These are phyloP conservation scores for Rotaria sp. DNA, from an alignment of 2,888 invertebrate species.

Conservation along the genomic window DNA sequence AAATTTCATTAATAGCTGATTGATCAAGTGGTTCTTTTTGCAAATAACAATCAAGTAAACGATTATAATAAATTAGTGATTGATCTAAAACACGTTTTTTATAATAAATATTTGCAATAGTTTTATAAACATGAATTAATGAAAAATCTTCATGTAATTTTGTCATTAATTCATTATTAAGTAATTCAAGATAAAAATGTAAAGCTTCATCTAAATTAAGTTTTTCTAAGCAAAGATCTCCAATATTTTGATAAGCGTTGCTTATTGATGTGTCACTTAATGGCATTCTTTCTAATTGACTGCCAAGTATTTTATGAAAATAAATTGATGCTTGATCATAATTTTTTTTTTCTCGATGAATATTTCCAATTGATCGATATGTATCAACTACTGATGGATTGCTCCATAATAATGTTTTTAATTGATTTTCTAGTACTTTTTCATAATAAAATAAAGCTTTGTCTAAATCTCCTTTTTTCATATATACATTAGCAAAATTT, in stretches of 20 bases:
- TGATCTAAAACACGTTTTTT: neutral
- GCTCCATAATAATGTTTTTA: neutral
- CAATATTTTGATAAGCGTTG: neutral
- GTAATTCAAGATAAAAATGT: neutral
- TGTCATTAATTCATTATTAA: neutral
- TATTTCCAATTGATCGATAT: neutral
- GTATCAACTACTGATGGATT: neutral
- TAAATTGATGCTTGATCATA: neutral
- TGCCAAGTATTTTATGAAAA: neutral
- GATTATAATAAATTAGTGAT: neutral
- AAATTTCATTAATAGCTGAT: too few relatives aligned
- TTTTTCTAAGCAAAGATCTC: neutral
- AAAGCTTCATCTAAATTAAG: neutral
- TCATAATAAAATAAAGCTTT: neutral
- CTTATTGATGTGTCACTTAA: neutral
- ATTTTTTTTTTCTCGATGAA: neutral
- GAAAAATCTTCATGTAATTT: neutral
- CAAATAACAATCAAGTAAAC: neutral
- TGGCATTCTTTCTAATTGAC: neutral
- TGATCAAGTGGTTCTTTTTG: too few relatives aligned
- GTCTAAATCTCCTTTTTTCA: neutral
- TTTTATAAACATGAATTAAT: neutral
- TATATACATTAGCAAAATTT: neutral
- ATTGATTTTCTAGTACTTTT: neutral
- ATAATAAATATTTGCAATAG: neutral